Conservation (phyloP, 2,113 vertebrate genomes). For the Bufo bufo region DNA sequence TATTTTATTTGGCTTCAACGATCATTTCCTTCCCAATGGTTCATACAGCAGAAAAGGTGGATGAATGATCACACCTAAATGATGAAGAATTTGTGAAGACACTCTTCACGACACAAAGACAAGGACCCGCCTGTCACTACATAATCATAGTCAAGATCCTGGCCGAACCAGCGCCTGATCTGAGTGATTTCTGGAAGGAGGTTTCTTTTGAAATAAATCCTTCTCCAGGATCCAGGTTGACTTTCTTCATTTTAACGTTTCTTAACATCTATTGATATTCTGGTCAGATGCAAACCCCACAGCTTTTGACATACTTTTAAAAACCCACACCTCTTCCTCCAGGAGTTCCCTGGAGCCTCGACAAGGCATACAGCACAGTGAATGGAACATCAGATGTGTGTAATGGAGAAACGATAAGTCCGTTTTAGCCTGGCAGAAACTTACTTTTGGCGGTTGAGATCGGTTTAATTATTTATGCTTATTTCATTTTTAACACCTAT, state of each 20-base stretch:
- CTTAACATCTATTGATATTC: slow-evolving; percentile 82
- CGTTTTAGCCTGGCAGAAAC: slow-evolving; percentile 55
- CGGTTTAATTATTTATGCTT: slow-evolving; percentile 61
- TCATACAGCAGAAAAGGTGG: too few species aligned
- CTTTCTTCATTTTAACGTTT: slow-evolving; percentile 40
- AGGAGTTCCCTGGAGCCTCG: slow-evolving; percentile 79
- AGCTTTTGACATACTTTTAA: slow-evolving; percentile 92
- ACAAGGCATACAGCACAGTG: slow-evolving; percentile 76
- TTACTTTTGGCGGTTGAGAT: slow-evolving; percentile 57
- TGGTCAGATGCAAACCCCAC: slow-evolving; percentile 85
- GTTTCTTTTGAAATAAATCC: slow-evolving; percentile 8
- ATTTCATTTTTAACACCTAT: slow-evolving; percentile 46
- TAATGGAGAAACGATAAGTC: slow-evolving; percentile 62
- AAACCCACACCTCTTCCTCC: slow-evolving; percentile 81
- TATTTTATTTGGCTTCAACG: too few species aligned
- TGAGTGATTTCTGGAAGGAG: neutral
- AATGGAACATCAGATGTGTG: slow-evolving; percentile 56
- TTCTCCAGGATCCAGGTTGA: neutral
- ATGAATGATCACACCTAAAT: too few species aligned
- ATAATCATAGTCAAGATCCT: neutral
- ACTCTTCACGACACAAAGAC: neutral
- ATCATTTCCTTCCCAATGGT: too few species aligned
- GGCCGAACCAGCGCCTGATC: too few species aligned
- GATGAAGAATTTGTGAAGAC: too few species aligned
- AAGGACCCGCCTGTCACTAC: neutral